Conservation (phyloP, 2,888 invertebrate species). For the Drosophila yooni region DNA sequence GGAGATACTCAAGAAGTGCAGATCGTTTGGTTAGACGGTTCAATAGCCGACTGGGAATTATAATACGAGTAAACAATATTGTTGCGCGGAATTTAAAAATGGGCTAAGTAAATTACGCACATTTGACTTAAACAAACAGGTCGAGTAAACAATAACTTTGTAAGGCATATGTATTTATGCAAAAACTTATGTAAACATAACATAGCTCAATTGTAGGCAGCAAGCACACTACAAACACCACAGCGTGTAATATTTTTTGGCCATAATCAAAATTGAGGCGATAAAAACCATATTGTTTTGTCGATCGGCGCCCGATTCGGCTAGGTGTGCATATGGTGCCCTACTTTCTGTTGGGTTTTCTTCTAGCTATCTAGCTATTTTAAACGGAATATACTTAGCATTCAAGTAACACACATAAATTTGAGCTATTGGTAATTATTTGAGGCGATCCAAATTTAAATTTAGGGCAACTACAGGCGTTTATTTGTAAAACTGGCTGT, state of each 20-base stretch:
- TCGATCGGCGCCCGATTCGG: conserved; percentile 30
- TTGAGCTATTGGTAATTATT: conserved; percentile 28
- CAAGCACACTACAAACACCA: conserved; percentile 13
- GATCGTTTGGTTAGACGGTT: conserved; percentile 19
- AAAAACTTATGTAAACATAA: conserved; percentile 20
- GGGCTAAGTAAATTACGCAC: conserved; percentile 77
- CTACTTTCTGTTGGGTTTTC: conserved; percentile 55
- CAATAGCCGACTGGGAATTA: conserved; percentile 49
- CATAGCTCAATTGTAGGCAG: conserved; percentile 18
- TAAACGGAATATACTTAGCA: conserved; percentile 37
- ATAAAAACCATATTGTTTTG: conserved; percentile 79
- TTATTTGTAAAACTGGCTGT: conserved; percentile 69
- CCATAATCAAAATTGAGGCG: conserved; percentile 70
- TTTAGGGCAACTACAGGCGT: conserved; percentile 75
- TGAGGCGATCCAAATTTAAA: conserved; percentile 37
- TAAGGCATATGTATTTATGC: conserved; percentile 39
- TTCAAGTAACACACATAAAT: conserved; percentile 51
- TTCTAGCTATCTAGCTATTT: conserved; percentile 4
- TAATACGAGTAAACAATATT: conserved; percentile 55
- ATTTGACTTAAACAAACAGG: conserved; percentile 63
- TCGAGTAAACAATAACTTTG: conserved; percentile 64
- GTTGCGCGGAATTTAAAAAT: conserved; percentile 57
- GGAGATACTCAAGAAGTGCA: not conserved
- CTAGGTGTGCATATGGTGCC: conserved; percentile 75
- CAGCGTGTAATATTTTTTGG: conserved; percentile 76